Evolutionary conservation across 1,140 invertebrate species (phyloP).

Genomic region (Amyelois transitella): DNA sequence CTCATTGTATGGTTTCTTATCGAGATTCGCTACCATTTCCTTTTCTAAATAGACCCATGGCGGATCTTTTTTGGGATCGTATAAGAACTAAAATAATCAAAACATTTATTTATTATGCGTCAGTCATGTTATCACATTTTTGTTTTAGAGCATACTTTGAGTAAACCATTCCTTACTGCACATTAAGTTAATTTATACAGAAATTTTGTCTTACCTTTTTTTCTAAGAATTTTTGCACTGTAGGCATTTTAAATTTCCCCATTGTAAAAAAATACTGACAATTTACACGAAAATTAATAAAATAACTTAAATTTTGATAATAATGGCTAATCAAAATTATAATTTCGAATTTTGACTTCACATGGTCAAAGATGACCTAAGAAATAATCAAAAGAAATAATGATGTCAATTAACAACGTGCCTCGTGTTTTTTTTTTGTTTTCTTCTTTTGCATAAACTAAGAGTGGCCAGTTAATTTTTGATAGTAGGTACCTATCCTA

Average conservation of each 20-base stretch:
- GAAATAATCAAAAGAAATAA: background rate
- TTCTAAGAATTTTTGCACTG: constrained; percentile 5
- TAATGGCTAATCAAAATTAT: background rate
- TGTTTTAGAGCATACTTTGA: too few species aligned
- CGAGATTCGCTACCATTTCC: constrained; percentile 10
- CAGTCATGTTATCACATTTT: too few species aligned
- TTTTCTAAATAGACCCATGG: constrained; percentile 14
- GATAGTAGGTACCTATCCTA: too few species aligned
- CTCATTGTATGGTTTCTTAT: constrained; percentile 22
- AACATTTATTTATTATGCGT: background rate
- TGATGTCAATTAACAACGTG: too few species aligned
- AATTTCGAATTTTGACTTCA: constrained; percentile 3
- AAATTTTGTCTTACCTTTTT: constrained; percentile 8
- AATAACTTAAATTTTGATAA: background rate
- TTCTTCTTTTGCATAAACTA: too few species aligned
- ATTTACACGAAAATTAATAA: background rate
- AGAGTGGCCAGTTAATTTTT: background rate
- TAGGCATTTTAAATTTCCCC: constrained; percentile 15
- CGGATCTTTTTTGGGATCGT: constrained; percentile 5
- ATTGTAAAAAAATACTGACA: background rate
- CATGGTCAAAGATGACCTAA: background rate
- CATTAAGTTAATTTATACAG: background rate
- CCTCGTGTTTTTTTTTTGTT: too few species aligned
- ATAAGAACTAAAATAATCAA: constrained; percentile 1
- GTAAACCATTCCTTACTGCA: too few species aligned